These are phyloP conservation scores for Phytoseiulus persimilis DNA, from an alignment of 2,888 invertebrate genomes.

Conservation along the genomic window DNA sequence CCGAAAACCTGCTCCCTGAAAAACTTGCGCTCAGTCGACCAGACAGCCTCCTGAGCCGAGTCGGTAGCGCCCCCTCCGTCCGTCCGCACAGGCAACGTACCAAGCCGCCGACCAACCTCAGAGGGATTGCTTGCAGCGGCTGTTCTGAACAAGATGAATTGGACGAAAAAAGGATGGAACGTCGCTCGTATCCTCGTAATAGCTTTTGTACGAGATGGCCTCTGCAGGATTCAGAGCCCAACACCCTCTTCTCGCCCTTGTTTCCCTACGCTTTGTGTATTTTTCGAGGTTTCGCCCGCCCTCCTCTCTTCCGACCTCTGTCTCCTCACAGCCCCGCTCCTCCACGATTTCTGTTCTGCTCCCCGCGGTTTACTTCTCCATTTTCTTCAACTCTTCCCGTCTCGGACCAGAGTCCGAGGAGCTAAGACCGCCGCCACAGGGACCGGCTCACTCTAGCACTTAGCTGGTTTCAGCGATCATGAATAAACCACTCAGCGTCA, in stretches of 20 bases:
- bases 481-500: no score
- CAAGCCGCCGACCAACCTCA: background rate
- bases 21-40: background rate
- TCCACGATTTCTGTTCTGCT: background rate
- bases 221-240: background rate
- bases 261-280: background rate
- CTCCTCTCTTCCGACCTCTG: background rate
- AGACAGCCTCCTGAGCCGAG: background rate
- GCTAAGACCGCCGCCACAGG: no score
- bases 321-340: background rate
- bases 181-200: slow-evolving; percentile 5
- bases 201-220: background rate
- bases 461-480: no score
- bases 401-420: no score
- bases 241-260: background rate
- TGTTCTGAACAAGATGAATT: slow-evolving; percentile 5
- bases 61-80: background rate
- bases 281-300: background rate
- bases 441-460: no score
- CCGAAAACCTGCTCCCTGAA: background rate
- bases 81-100: background rate
- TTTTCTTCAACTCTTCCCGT: no score
- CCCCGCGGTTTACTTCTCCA: background rate
- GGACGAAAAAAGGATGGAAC: background rate
- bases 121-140: background rate